Conservation (phyloP, 2,797 vertebrate species). For the Phoxinus dragarum region DNA sequence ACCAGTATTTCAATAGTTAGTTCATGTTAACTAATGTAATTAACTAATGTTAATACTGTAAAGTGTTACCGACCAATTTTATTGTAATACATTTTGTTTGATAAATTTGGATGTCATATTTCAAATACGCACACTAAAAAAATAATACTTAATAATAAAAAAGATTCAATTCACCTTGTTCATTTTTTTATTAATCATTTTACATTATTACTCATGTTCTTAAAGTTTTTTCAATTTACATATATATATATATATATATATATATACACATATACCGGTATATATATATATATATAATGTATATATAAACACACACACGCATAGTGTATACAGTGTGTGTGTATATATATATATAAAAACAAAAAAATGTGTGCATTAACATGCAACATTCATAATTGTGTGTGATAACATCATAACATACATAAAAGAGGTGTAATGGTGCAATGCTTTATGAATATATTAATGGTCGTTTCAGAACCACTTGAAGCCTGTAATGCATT, state of each 20-base stretch:
- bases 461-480: background rate
- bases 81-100: background rate
- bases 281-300: too few species aligned
- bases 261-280: too few species aligned
- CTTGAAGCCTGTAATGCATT: slow-evolving; percentile 1
- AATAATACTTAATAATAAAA: background rate
- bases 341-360: too few species aligned
- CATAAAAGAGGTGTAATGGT: background rate
- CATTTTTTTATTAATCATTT: too few species aligned
- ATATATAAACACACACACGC: too few species aligned
- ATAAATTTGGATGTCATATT: background rate
- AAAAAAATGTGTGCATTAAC: too few species aligned
- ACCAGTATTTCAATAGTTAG: background rate
- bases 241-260: too few species aligned
- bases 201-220: too few species aligned
- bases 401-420: background rate
- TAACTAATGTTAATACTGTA: background rate
- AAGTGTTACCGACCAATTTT: background rate
- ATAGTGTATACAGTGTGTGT: too few species aligned
- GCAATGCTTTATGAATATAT: slow-evolving; percentile 19
- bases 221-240: too few species aligned
- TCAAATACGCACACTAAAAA: background rate
- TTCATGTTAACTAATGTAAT: background rate
- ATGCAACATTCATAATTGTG: background rate
- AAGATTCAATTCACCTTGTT: background rate